These are phyloP conservation scores for Drosophila rubida DNA, from an alignment of 2,888 invertebrate species.

Conservation along the genomic window DNA sequence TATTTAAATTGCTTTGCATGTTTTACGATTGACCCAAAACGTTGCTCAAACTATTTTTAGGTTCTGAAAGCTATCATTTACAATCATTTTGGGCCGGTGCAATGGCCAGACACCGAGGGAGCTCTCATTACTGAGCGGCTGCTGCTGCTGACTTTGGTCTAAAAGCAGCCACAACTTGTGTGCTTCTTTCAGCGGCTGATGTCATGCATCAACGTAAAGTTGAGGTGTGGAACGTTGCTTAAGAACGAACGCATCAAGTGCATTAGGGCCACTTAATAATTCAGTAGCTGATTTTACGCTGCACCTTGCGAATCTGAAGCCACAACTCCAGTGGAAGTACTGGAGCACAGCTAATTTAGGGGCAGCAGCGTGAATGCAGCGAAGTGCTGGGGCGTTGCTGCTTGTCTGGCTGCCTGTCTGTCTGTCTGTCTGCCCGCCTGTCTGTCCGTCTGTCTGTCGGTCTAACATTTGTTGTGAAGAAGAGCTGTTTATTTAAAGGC, in stretches of 20 bases:
- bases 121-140: background rate
- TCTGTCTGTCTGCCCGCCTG: conserved; percentile 15
- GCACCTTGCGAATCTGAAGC: conserved; percentile 24
- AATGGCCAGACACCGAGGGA: background rate
- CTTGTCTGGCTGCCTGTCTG: conserved; percentile 12
- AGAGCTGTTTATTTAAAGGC: conserved; percentile 41
- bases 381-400: conserved; percentile 43
- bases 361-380: conserved; percentile 11
- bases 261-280: conserved; percentile 73
- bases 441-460: conserved; percentile 14
- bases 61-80: background rate
- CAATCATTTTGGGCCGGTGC: background rate
- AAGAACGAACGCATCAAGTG: conserved; percentile 74
- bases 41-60: background rate
- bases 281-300: conserved; percentile 51
- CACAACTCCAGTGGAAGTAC: background rate
- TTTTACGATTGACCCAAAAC: background rate
- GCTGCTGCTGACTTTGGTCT: conserved; percentile 27
- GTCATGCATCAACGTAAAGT: conserved; percentile 54
- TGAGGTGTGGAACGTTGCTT: conserved; percentile 44
- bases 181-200: conserved; percentile 19
- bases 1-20: too few relatives aligned
- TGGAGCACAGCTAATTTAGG: conserved; percentile 56
- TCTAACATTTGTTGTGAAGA: conserved; percentile 24
- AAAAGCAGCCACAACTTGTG: conserved; percentile 64